These are phyloP conservation scores for Drosophila diplacantha DNA, from an alignment of 2,888 invertebrate genomes.

Conservation along the genomic window DNA sequence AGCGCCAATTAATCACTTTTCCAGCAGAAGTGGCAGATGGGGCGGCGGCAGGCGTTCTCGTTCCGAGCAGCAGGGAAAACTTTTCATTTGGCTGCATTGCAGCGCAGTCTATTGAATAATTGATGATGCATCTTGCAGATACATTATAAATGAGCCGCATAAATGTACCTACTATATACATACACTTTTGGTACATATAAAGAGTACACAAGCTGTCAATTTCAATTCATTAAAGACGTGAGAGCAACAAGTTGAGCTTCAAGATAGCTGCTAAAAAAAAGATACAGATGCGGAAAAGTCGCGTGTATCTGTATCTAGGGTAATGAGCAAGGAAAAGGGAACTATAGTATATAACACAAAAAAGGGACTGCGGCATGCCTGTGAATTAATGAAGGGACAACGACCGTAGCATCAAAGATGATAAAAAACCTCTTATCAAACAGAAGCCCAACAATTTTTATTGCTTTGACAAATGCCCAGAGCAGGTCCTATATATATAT, in stretches of 20 bases:
- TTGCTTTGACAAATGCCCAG: conserved; percentile 64
- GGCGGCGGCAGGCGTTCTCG: not conserved
- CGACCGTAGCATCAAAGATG: conserved; percentile 41
- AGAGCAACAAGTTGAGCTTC: conserved; percentile 53
- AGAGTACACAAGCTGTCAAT: conserved; percentile 46
- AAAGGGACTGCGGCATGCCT: conserved; percentile 47
- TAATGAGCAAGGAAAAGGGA: conserved; percentile 49
- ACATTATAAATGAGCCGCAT: conserved; percentile 27
- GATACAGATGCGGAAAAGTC: conserved; percentile 28
- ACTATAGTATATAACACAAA: conserved; percentile 3
- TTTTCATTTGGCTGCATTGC: conserved; percentile 47
- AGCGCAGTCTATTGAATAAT: conserved; percentile 53
- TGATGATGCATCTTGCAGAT: conserved; percentile 50
- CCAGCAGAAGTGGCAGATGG: conserved; percentile 1
- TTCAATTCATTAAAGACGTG: conserved; percentile 42
- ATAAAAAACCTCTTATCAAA: conserved; percentile 48
- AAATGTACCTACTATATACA: conserved; percentile 1
- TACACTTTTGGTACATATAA: conserved; percentile 6
- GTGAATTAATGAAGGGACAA: conserved; percentile 61
- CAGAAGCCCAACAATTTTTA: conserved; percentile 66
- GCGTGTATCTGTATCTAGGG: conserved; percentile 48
- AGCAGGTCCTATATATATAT: not conserved
- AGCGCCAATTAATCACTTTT: conserved; percentile 69
- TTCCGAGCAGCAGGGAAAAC: conserved; percentile 14
- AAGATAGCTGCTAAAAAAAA: conserved; percentile 1